Evolutionary conservation across 2,888 invertebrate genomes (phyloP), one percentile per base, ranked within the genome.

Genomic region (Apamea crenata): DNA sequence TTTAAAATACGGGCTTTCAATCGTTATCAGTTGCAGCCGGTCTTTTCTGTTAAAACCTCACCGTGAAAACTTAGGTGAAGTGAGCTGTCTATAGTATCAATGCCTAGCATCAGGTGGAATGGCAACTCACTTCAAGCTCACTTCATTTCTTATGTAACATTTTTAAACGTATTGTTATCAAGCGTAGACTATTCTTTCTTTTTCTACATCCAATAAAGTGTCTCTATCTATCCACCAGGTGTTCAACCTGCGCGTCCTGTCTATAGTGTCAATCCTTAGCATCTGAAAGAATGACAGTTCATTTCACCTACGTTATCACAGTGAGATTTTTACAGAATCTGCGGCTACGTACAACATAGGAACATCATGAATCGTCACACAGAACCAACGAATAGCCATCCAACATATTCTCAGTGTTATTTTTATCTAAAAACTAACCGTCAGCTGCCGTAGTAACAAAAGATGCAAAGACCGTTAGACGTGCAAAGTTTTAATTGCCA

Each of bases 401-500:
- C 16, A 66, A 29, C 32, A 72, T 63, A 18, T 75, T 67, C 47
- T 14, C 74, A 70, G 66, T 79, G 80, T 74, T 75, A 87, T 87
- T 84, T 86, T 77, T 84, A 65, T 77, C 85, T 78, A 81, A 82
- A 72, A 77, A 53, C 73, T 8, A 84, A 84, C 73, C 84, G 94
- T 93, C 95, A 95, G 95, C 94, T 95, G 95, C 95, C 90, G 68
- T 81, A 83, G 10, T 21, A 83, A 95, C 94, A 95, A 96, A 93
- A 90, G 93, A 92, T 90, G 87, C 72, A 84, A 89, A 73, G 90
- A 93, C 95, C 95, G 95, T 96, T 95, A 88, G 75, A 87, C 93
- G 91, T 94, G 93, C 92, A 91, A 92, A 92, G 89, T 85, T 89
- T 93, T 96, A 96, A 96, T 96, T 95, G 96, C 95, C 79, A 87